phyloP scores from a whole-genome alignment of 2,888 invertebrate genomes.

The Eulithis prunata region DNA sequence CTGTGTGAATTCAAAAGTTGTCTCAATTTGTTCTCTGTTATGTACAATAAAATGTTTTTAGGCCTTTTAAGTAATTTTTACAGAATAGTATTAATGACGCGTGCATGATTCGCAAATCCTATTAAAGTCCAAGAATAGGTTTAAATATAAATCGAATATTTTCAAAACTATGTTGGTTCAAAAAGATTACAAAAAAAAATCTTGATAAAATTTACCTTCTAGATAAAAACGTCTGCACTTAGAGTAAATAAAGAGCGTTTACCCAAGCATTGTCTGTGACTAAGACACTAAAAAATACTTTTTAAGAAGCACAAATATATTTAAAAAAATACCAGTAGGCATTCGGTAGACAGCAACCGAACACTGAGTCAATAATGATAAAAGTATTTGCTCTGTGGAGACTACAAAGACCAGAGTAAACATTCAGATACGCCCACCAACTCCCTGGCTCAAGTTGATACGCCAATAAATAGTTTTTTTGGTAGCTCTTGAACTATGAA shows the following conservation, averaged over 20 bases:
- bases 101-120: constrained; percentile 45
- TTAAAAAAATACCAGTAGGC: constrained; percentile 61
- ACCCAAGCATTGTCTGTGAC: constrained; percentile 33
- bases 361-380: constrained; percentile 79
- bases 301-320: constrained; percentile 57
- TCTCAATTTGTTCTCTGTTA: constrained; percentile 79
- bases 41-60: constrained; percentile 57
- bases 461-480: constrained; percentile 46
- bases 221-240: not conserved
- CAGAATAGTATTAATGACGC: constrained; percentile 63
- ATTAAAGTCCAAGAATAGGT: not conserved
- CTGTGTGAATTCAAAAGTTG: constrained; percentile 76
- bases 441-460: constrained; percentile 59
- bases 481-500: constrained; percentile 34
- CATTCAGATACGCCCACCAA: constrained; percentile 71
- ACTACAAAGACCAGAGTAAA: constrained; percentile 79
- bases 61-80: constrained; percentile 55
- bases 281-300: constrained; percentile 63
- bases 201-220: no score
- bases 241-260: not conserved
- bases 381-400: constrained; percentile 79
- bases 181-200: no score
- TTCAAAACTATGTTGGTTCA: no score
- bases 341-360: constrained; percentile 72
- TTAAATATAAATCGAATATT: no score